Conservation (phyloP, 2,797 vertebrate genomes). For the Myripristis murdjan region DNA sequence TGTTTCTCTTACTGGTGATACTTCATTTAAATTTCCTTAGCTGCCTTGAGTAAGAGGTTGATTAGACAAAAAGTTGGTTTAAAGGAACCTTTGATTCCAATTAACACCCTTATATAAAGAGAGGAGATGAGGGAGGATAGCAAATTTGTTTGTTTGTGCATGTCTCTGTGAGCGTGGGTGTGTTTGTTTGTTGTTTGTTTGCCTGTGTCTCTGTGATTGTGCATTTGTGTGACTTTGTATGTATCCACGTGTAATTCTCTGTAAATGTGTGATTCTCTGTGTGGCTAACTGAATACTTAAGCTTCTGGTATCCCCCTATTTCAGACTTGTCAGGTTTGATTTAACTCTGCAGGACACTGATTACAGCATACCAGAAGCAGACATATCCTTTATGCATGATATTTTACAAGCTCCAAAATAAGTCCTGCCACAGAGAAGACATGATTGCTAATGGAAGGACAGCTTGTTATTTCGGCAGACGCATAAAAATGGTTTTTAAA, state of each 20-base stretch:
- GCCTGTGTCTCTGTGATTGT: neutral
- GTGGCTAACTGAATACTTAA: no score
- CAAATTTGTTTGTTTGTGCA: no score
- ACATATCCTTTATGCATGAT: conserved; percentile 20
- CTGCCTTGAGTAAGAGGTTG: no score
- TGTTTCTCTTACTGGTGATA: no score
- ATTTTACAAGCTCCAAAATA: conserved; percentile 53
- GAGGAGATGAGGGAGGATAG: no score
- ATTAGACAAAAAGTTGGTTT: no score
- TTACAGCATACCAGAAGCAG: conserved; percentile 28
- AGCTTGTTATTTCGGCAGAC: conserved; percentile 47
- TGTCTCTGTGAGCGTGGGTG: neutral
- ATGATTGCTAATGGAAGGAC: conserved; percentile 61
- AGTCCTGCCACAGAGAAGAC: conserved; percentile 42
- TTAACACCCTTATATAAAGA: no score
- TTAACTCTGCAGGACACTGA: conserved; percentile 28
- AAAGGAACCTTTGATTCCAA: no score
- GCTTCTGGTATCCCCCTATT: conserved; percentile 19
- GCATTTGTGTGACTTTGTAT: conserved; percentile 8
- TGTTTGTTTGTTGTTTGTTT: neutral
- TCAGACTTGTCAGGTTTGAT: conserved; percentile 52
- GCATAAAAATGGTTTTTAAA: conserved; percentile 60
- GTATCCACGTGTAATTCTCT: no score
- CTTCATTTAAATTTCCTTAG: no score
- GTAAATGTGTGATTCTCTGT: conserved; percentile 28